Evolutionary conservation across 2,797 vertebrate species (phyloP), one percentile per base, ranked within the genome.

Genomic region (Notolepis coatsorum): DNA sequence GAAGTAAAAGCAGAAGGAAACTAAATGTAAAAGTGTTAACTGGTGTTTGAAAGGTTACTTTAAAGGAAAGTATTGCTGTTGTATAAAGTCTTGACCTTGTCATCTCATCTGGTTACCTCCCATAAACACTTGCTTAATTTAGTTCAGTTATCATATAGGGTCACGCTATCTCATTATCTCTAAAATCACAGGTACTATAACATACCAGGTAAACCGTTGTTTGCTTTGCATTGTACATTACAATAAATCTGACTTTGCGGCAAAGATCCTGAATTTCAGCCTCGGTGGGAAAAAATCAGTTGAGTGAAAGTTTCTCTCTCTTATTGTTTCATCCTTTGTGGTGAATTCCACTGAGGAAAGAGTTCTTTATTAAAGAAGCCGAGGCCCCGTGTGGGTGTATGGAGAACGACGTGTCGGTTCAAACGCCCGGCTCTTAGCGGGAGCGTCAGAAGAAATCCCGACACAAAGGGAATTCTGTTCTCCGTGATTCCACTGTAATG

Each of bases 401-500:
- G 60, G 66, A 70, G 60, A 76, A 79, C 73, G 47, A 63, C 73
- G 64, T 57, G 65, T 56, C 51, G 64, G 71, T 84, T 88, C 77
- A 84, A 85, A 82, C 63, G 8, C 21, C 0, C 10, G 62, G 63
- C 76, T 79, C 64, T 31, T 54, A 6, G 45, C 67, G 13, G 39
- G 42, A 49, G 49, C 31, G 50, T 59, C 66, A 62, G 49, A 77
- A 67, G 82, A 62, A 76, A 67, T 72, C 73, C 49, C 48, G 23
- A 61, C 74, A 84, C 79, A 83, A 83, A 85, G 63, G 61, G 65
- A 82, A 67, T 63, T 37, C 12, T 65, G 72, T 78, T 73, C 57
- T 60, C n/a, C 49, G 68, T 67, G 45, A 65, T 74, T 58, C 68
- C 61, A 30, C 68, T 71, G 60, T 75, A 86, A 88, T 79, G 80